These are phyloP conservation scores for Cephonodes hylas DNA, from an alignment of 2,888 invertebrate species.

Conservation along the genomic window DNA sequence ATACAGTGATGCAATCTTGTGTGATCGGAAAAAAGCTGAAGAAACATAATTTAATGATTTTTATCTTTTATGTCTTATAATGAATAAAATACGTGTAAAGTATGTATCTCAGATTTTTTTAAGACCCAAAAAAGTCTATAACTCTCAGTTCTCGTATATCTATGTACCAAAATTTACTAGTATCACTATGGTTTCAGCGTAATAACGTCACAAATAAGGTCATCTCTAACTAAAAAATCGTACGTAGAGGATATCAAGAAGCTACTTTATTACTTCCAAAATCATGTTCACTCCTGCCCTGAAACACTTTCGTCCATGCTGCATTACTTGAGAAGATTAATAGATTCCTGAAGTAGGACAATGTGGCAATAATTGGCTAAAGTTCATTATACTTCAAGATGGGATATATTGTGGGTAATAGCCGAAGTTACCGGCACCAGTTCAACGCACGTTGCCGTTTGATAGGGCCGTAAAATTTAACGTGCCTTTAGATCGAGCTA, in stretches of 20 bases:
- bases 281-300: background rate
- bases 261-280: background rate
- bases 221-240: too few relatives aligned
- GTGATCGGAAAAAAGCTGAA: too few relatives aligned
- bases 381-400: background rate
- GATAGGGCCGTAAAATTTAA: conserved; percentile 60
- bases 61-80: too few relatives aligned
- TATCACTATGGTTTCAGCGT: too few relatives aligned
- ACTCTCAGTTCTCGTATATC: too few relatives aligned
- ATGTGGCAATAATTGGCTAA: background rate
- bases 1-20: too few relatives aligned
- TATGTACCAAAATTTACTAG: too few relatives aligned
- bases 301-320: background rate
- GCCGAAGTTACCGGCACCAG: conserved; percentile 28
- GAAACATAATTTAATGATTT: too few relatives aligned
- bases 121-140: too few relatives aligned
- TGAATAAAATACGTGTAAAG: too few relatives aligned
- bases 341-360: background rate
- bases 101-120: too few relatives aligned
- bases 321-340: background rate
- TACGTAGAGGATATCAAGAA: background rate
- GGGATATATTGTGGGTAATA: background rate
- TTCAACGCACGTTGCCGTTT: conserved; percentile 56
- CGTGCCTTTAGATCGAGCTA: conserved; percentile 19
- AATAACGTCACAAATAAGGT: too few relatives aligned